Evolutionary conservation across 2,888 invertebrate genomes (phyloP).

Genomic region (Phortica magna): DNA sequence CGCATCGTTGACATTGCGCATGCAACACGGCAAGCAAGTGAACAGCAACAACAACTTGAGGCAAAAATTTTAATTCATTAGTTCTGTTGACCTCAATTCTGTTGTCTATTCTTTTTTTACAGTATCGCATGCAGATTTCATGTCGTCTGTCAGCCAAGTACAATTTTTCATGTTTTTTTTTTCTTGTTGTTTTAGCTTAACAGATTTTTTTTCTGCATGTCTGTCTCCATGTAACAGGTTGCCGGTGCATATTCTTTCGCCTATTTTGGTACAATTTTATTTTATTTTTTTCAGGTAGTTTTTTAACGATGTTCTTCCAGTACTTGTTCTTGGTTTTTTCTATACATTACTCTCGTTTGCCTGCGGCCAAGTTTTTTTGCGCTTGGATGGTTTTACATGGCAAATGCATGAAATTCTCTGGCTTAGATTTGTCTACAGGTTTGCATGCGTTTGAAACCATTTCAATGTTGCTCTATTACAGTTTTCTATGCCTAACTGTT

Average conservation of each 20-base stretch:
- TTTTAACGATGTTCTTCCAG: not conserved
- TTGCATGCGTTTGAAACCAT: not conserved
- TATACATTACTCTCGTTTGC: no score
- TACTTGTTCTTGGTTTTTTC: not conserved
- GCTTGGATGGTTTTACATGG: not conserved
- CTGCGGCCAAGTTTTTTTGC: not conserved
- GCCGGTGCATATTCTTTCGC: not conserved
- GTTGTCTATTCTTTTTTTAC: not conserved
- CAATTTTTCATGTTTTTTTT: constrained; percentile 4
- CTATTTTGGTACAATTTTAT: not conserved
- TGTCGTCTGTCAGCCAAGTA: constrained; percentile 11
- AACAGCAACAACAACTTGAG: not conserved
- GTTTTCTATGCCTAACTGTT: not conserved
- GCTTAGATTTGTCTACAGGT: not conserved
- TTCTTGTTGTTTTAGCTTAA: no score
- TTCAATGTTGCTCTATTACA: not conserved
- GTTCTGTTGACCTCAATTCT: constrained; percentile 28
- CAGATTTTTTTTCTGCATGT: constrained; percentile 13
- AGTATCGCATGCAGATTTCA: constrained; percentile 26
- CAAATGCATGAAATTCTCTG: not conserved
- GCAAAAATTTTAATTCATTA: constrained; percentile 20
- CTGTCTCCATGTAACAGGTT: constrained; percentile 2
- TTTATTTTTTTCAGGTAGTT: not conserved
- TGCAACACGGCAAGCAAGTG: not conserved
- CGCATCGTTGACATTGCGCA: constrained; percentile 37